Conservation (phyloP, 1,140 invertebrate species). For the Aricia agestis region DNA sequence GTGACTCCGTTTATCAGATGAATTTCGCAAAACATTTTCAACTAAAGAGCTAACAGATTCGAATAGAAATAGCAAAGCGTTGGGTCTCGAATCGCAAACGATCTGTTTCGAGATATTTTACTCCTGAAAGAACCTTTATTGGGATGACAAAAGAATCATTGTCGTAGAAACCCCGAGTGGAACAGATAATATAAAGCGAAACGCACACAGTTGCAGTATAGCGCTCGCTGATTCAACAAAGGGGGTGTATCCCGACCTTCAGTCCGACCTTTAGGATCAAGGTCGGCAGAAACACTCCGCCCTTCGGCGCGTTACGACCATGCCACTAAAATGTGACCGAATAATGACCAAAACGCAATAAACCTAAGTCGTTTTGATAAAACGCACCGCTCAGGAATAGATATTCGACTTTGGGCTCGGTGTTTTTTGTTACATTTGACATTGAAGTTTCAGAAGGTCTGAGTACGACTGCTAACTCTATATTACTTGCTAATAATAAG, state of each 20-base stretch:
- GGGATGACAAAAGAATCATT: too few relatives aligned
- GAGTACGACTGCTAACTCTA: too few relatives aligned
- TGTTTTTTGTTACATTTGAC: neutral
- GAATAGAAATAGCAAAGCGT: neutral
- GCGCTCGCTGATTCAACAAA: constrained; percentile 10
- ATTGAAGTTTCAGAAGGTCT: neutral
- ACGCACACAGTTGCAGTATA: neutral
- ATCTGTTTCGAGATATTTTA: too few relatives aligned
- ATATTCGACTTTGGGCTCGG: neutral
- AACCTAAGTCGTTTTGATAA: neutral
- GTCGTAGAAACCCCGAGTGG: neutral
- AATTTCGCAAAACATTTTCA: too few relatives aligned
- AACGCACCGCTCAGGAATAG: neutral
- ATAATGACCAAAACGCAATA: constrained; percentile 11
- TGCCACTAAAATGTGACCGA: constrained; percentile 8
- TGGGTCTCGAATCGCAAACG: too few relatives aligned
- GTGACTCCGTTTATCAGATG: neutral
- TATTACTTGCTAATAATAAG: too few relatives aligned
- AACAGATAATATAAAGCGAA: neutral
- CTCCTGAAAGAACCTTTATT: too few relatives aligned
- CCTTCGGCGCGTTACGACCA: constrained; percentile 6
- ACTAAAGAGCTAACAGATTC: too few relatives aligned
- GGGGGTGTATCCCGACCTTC: constrained; percentile 24
- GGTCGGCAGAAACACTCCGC: constrained; percentile 11
- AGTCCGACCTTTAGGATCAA: constrained; percentile 16